phyloP scores from a whole-genome alignment of 2,113 vertebrate genomes.

The Guaruba guarouba region DNA sequence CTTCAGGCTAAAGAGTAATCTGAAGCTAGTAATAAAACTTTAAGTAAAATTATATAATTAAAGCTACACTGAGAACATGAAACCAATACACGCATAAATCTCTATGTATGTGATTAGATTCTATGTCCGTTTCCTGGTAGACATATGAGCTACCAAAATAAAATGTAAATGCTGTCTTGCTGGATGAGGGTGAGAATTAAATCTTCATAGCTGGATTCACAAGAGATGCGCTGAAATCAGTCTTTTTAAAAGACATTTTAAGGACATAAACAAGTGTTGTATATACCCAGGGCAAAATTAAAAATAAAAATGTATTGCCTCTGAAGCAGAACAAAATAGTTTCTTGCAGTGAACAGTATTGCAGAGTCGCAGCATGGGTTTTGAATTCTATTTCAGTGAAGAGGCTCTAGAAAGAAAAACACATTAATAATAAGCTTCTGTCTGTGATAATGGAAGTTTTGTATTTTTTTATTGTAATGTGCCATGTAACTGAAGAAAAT shows the following conservation, averaged over 20 bases:
- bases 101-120: constrained; percentile 7
- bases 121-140: constrained; percentile 16
- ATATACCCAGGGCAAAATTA: constrained; percentile 74
- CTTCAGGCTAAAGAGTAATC: constrained; percentile 19
- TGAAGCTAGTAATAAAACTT: constrained; percentile 33
- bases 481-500: neutral
- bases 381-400: constrained; percentile 68
- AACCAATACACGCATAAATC: neutral
- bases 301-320: constrained; percentile 74
- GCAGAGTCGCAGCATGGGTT: constrained; percentile 65
- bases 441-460: constrained; percentile 49
- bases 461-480: constrained; percentile 23
- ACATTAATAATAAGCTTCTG: constrained; percentile 70
- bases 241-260: constrained; percentile 75
- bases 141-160: constrained; percentile 29
- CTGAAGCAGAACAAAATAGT: constrained; percentile 68
- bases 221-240: constrained; percentile 69
- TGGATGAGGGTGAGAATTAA: constrained; percentile 59
- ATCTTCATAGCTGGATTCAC: constrained; percentile 65
- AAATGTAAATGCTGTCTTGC: constrained; percentile 40
- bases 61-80: constrained; percentile 32
- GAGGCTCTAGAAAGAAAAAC: constrained; percentile 55
- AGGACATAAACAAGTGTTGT: constrained; percentile 73
- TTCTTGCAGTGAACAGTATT: constrained; percentile 75
- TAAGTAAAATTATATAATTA: constrained; percentile 68